Percentiles rank a stretch among this genome's conserved stretches.
phyloP scores from a whole-genome alignment of 2,113 vertebrate species.

The Prochilodus magdalenae region DNA sequence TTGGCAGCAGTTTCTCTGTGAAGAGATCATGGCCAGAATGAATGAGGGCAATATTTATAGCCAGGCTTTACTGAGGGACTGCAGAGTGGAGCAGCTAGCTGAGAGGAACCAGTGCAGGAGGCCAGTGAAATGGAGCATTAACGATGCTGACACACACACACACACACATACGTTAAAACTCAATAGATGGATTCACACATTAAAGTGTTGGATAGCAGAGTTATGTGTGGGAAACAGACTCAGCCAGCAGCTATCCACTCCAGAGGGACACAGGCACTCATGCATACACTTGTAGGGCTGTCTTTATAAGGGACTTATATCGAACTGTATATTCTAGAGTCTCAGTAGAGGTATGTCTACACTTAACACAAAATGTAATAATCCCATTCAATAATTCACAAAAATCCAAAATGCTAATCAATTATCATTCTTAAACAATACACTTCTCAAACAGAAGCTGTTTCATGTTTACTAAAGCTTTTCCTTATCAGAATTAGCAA shows the following conservation, averaged over 20 bases:
- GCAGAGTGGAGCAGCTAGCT: constrained; percentile 18
- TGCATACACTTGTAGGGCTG: neutral
- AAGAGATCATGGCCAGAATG: constrained; percentile 31
- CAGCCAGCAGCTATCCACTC: neutral
- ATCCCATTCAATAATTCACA: too few species aligned
- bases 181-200: neutral
- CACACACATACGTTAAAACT: constrained; percentile 14
- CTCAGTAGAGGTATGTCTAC: too few species aligned
- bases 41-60: constrained; percentile 50
- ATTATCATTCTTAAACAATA: too few species aligned
- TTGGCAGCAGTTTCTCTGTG: constrained; percentile 7
- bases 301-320: neutral
- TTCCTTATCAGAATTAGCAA: too few species aligned
- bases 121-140: constrained; percentile 49
- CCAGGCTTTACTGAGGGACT: constrained; percentile 28
- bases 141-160: constrained; percentile 5
- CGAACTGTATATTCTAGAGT: neutral
- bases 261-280: neutral
- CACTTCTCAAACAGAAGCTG: too few species aligned
- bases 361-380: too few species aligned
- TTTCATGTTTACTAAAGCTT: too few species aligned
- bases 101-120: constrained; percentile 39
- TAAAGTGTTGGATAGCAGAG: neutral
- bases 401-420: too few species aligned
- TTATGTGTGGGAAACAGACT: neutral